Conservation (phyloP, 2,113 vertebrate species). For the Synchiropus splendidus region DNA sequence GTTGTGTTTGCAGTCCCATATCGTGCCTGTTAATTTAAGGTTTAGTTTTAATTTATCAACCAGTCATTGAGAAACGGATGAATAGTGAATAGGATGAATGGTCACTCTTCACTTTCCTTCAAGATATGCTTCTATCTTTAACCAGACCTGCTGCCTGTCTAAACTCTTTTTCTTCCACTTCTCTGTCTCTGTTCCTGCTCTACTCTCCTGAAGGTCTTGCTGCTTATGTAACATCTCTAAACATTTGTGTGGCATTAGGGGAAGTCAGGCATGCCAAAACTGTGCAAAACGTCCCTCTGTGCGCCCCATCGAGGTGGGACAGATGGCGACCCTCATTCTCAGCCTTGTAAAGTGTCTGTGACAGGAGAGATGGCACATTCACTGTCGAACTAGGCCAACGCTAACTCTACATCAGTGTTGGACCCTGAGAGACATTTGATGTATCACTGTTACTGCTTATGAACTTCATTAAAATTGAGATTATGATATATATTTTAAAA, state of each 20-base stretch:
- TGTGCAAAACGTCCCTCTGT: conserved; percentile 56
- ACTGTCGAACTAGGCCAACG: conserved; percentile 32
- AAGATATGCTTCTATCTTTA: no score
- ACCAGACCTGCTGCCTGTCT: conserved; percentile 13
- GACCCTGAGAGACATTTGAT: not conserved
- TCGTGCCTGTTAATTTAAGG: no score
- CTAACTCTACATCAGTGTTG: no score
- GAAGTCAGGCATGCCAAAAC: conserved; percentile 62
- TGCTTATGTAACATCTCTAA: conserved; percentile 58
- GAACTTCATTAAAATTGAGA: no score
- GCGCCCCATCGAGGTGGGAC: conserved; percentile 57
- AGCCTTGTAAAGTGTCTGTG: conserved; percentile 57
- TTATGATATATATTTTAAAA: no score
- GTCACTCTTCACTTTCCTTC: no score
- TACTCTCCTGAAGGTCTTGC: conserved; percentile 27
- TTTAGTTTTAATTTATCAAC: no score
- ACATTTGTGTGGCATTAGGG: conserved; percentile 62
- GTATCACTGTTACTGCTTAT: no score
- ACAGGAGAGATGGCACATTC: conserved; percentile 44
- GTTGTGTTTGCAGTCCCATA: no score
- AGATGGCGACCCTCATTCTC: conserved; percentile 65
- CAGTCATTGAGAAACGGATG: no score
- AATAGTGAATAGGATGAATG: no score
- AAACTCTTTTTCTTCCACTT: conserved; percentile 10
- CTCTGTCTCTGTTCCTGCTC: conserved; percentile 13